These are phyloP conservation scores for Drosophila merina DNA, from an alignment of 2,888 invertebrate species.

Conservation along the genomic window DNA sequence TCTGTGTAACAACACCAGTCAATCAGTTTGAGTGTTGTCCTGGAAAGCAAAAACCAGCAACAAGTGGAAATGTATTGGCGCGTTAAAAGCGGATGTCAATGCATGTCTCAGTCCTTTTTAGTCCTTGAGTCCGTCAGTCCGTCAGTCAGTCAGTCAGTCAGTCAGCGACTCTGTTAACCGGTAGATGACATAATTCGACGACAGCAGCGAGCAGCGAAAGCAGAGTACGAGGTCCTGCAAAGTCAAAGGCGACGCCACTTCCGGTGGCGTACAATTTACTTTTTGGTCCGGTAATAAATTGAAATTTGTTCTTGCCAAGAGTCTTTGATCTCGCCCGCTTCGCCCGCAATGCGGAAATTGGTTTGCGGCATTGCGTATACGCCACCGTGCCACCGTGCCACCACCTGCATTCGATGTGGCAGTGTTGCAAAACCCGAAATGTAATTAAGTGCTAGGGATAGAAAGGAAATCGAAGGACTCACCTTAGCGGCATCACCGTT, in stretches of 20 bases:
- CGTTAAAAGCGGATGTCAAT: conserved; percentile 52
- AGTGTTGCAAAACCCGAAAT: conserved; percentile 12
- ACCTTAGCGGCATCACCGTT: conserved; percentile 87
- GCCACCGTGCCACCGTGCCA: conserved; percentile 1
- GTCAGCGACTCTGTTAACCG: conserved; percentile 7
- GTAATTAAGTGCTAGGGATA: conserved; percentile 12
- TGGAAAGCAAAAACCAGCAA: conserved; percentile 44
- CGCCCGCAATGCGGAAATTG: conserved; percentile 65
- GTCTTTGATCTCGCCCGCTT: conserved; percentile 41
- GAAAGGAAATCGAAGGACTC: conserved; percentile 40
- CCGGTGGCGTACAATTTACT: conserved; percentile 69
- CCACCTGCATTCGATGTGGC: conserved; percentile 10
- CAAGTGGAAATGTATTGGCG: conserved; percentile 66
- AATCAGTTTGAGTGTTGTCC: conserved; percentile 66
- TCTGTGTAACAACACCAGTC: conserved; percentile 37
- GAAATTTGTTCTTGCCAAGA: conserved; percentile 56
- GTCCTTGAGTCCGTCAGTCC: conserved; percentile 15
- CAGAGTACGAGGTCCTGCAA: neutral
- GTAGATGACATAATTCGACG: conserved; percentile 21
- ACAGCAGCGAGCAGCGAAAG: neutral
- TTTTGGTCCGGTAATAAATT: conserved; percentile 69
- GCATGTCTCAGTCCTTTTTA: conserved; percentile 39
- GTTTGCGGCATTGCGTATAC: conserved; percentile 50
- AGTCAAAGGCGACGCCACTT: conserved; percentile 66
- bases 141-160: conserved; percentile 18